Conservation (phyloP, 2,888 invertebrate species). For the Caenorhabditis doughertyi region DNA sequence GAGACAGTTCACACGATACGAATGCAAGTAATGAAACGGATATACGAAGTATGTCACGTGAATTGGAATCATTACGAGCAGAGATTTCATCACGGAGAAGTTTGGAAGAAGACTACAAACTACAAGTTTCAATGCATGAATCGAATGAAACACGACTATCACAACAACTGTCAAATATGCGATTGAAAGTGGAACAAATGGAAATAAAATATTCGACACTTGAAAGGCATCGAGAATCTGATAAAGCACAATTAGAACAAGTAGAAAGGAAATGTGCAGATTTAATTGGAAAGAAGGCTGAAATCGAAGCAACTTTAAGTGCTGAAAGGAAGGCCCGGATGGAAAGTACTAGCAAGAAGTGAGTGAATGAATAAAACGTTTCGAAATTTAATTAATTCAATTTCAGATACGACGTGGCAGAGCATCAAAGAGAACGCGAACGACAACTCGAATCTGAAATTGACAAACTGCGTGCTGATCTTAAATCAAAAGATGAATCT, state of each 20-base stretch:
- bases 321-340: conserved; percentile 85
- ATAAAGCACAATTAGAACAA: conserved; percentile 88
- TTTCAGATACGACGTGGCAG: conserved; percentile 64
- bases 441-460: conserved; percentile 70
- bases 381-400: not conserved
- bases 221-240: conserved; percentile 88
- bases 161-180: conserved; percentile 89
- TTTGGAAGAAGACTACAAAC: conserved; percentile 88
- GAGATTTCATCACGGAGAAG: conserved; percentile 89
- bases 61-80: conserved; percentile 88
- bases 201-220: conserved; percentile 92
- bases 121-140: conserved; percentile 86
- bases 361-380: not conserved
- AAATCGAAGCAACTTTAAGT: conserved; percentile 88
- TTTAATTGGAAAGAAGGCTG: conserved; percentile 89
- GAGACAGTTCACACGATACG: conserved; percentile 59
- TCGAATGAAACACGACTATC: conserved; percentile 87
- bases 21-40: conserved; percentile 49
- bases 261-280: conserved; percentile 91
- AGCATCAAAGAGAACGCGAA: conserved; percentile 72
- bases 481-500: conserved; percentile 86
- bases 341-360: conserved; percentile 85
- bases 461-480: conserved; percentile 68
- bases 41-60: conserved; percentile 79
- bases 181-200: conserved; percentile 91